Evolutionary conservation across 2,888 invertebrate genomes (phyloP), one percentile per base, ranked within the genome.

Genomic region (Tetheella fluctuosa): DNA sequence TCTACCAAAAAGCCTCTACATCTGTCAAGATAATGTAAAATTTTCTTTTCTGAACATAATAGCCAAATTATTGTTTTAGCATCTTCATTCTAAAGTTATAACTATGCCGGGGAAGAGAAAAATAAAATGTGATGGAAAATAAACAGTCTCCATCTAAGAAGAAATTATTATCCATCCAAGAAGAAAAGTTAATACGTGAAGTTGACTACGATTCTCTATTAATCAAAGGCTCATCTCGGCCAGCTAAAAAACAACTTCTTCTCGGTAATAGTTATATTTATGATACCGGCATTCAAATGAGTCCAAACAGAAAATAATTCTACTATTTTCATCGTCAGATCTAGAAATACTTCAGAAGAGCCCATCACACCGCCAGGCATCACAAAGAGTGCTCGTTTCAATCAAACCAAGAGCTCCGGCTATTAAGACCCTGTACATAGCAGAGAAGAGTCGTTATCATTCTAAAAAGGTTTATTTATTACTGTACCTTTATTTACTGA

Each of bases 81-180:
- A 62, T 64, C 71, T 63, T 66, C 58, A 74, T 70, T 69, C 70
- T 69, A 65, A 65, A 73, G 70, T 73, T 68, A 69, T 79, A 91
- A 88, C 79, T 91, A 91, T 92, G 90, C 85, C 86, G 76, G 83
- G 83, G 68, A 88, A 81, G 81, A 89, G 80, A 75, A 89, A 84
- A 90, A 84, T 88, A 87, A 86, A 84, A 89, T 91, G 92, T 91
- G 83, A 93, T 93, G 92, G 92, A 91, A 90, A 86, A 86, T 91
- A 91, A 90, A 81, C 83, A 86, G 80, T 76, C 78, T 79, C 84
- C 86, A 84, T 89, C 88, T 64, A 87, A 88, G 77, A 89, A 86
- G 73, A 88, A 88, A 76, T 80, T 86, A 77, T 76, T 85, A 79
- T 82, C 85, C 80, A 87, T 84, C 79, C 81, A 85, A 73, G 87